A percentile compares a stretch with the other conserved stretches of the same genome.
phyloP scores from a whole-genome alignment of 2,113 vertebrate species.

The Dinomys branickii region DNA sequence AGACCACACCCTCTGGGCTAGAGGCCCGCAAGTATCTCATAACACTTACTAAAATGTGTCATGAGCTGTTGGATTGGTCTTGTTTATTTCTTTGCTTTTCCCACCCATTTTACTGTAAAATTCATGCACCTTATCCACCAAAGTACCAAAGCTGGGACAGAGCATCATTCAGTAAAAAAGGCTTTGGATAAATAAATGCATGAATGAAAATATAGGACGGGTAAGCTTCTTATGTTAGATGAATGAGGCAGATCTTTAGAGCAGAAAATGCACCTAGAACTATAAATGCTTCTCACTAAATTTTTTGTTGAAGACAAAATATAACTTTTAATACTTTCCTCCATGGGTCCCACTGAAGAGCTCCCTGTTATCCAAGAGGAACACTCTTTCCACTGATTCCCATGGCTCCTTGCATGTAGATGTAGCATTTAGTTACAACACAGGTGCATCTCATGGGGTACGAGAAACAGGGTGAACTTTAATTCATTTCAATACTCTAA shows the following conservation, averaged over 20 bases:
- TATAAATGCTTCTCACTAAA: not conserved
- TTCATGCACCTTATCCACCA: not conserved
- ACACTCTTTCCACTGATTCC: not conserved
- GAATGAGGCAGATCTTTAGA: not conserved
- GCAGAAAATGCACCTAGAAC: not conserved
- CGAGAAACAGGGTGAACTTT: constrained; percentile 8
- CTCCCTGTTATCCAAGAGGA: not conserved
- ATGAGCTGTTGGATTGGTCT: not conserved
- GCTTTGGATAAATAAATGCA: not conserved
- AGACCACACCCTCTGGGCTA: constrained; percentile 62
- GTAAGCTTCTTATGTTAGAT: not conserved
- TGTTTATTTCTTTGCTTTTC: constrained; percentile 48
- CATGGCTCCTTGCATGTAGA: not conserved
- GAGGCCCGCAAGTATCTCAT: constrained; percentile 61
- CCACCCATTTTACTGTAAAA: constrained; percentile 49
- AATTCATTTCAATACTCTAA: constrained; percentile 52
- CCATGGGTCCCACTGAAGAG: not conserved
- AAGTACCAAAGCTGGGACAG: not conserved
- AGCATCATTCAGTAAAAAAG: not conserved
- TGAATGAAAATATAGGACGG: not conserved
- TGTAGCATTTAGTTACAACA: not conserved
- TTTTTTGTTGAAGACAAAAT: not conserved
- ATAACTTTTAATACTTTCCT: not conserved
- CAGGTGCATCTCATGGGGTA: not conserved
- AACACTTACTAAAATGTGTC: constrained; percentile 46